phyloP scores from a whole-genome alignment of 2,888 invertebrate species.

The Andricus quercusramuli region DNA sequence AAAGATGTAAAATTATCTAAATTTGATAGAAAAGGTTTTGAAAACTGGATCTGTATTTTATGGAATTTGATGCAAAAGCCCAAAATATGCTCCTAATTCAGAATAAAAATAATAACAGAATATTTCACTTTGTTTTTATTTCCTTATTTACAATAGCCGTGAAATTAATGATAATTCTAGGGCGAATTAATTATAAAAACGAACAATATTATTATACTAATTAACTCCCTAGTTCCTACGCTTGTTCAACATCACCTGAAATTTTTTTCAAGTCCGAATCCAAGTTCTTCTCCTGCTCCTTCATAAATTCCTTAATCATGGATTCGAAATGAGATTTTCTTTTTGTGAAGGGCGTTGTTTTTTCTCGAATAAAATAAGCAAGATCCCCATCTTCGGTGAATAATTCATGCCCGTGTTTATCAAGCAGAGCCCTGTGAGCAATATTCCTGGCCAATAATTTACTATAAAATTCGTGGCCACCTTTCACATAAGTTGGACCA shows the following conservation, averaged over 20 bases:
- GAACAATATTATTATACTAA: not conserved
- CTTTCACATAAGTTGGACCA: conserved; percentile 84
- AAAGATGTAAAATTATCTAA: conserved; percentile 31
- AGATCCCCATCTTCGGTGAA: conserved; percentile 87
- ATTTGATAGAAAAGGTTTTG: not conserved
- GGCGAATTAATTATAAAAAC: not conserved
- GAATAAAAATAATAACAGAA: not conserved
- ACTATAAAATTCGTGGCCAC: conserved; percentile 88
- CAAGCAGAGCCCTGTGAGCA: conserved; percentile 85
- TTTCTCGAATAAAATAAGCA: conserved; percentile 83
- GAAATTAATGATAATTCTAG: not conserved
- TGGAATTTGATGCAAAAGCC: not conserved
- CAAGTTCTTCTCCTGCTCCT: not conserved
- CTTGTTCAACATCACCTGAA: not conserved
- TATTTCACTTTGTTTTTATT: not conserved
- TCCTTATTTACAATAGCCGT: not conserved
- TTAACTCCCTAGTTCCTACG: not conserved
- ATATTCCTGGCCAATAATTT: conserved; percentile 87
- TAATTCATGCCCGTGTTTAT: conserved; percentile 81
- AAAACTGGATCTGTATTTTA: not conserved
- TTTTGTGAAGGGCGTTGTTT: conserved; percentile 83
- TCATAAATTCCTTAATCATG: conserved; percentile 12
- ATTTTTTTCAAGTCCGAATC: not conserved
- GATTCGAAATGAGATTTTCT: conserved; percentile 84
- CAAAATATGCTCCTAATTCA: not conserved